These are phyloP conservation scores for Amblyopsis hoosieri DNA, from an alignment of 2,797 vertebrate species.

Conservation along the genomic window DNA sequence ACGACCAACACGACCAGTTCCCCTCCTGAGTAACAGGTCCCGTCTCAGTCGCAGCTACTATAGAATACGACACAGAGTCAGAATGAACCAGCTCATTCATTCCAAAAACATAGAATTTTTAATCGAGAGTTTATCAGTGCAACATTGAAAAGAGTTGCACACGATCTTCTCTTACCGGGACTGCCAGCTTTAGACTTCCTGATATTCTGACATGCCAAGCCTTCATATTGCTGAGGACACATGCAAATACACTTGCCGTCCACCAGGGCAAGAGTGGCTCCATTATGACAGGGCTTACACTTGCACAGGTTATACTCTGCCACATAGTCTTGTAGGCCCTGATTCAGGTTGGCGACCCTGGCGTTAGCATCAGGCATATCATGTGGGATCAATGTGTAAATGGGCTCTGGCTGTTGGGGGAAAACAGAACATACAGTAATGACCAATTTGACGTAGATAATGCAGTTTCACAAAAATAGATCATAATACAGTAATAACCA, in stretches of 20 bases:
- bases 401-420: slow-evolving; percentile 79
- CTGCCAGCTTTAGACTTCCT: slow-evolving; percentile 32
- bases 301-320: slow-evolving; percentile 85
- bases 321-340: slow-evolving; percentile 81
- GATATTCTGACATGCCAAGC: slow-evolving; percentile 82
- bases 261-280: slow-evolving; percentile 80
- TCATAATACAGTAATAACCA: no score
- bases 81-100: not conserved
- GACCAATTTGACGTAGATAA: no score
- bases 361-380: slow-evolving; percentile 68
- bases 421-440: no score
- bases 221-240: slow-evolving; percentile 76
- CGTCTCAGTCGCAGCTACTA: slow-evolving; percentile 17
- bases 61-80: not conserved
- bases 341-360: slow-evolving; percentile 81
- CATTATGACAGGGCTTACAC: slow-evolving; percentile 88
- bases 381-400: slow-evolving; percentile 83
- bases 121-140: not conserved
- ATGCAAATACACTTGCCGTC: slow-evolving; percentile 85
- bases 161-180: slow-evolving; percentile 29
- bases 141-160: no score
- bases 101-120: not conserved
- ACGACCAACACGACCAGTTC: slow-evolving; percentile 68
- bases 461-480: no score
- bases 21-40: slow-evolving; percentile 43